phyloP scores from a whole-genome alignment of 1,140 invertebrate genomes.

The silkworm (Bombyx mori) region ASM3026992v2 NC_085112.1:5799001-5799500 shows the following conservation, averaged over 20 bases:
- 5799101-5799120: conserved; percentile 28
- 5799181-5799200: conserved; percentile 49
- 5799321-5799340: too few relatives aligned
- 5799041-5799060: conserved; percentile 2
- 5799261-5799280: neutral
- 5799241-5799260: neutral
- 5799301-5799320: too few relatives aligned
- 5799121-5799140: conserved; percentile 41
- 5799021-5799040: neutral
- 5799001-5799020: neutral
- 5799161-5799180: conserved; percentile 25
- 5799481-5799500: conserved; percentile 21
- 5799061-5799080: conserved; percentile 27
- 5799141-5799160: conserved; percentile 25
- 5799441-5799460: conserved; percentile 2
- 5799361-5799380: too few relatives aligned
- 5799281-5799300: too few relatives aligned
- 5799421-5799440: neutral
- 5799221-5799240: too few relatives aligned
- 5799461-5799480: conserved; percentile 10
- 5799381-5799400: too few relatives aligned
- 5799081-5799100: conserved; percentile 29
- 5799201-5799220: neutral
- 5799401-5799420: neutral
- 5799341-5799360: too few relatives aligned